Evolutionary conservation across 35 echinoderm and acorn worm genomes (phyloP), one percentile per base, ranked within the genome.

Genomic region (Heliocidaris tuberculata): DNA sequence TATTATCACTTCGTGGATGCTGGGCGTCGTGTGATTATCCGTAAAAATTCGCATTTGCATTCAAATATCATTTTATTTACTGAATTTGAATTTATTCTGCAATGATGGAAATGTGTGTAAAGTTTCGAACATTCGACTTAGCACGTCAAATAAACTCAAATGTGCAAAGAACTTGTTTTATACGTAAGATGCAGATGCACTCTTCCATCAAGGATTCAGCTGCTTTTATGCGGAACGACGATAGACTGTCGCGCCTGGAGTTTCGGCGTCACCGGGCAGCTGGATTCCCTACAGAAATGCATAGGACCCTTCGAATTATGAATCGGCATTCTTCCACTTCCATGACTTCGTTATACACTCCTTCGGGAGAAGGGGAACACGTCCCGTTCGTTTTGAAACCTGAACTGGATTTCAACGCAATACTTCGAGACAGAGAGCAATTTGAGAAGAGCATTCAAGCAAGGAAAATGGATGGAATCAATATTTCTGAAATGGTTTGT

Each of bases 341-440:
- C 35, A 42, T 42, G 35, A 42, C 35, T 42, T 42, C 93, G 30
- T 54, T 95, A 29, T 95, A 95, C 54, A 95, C 94, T 32, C 94
- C 94, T 11, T 16, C 88, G 27, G 52, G 88, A 21, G 94, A 95
- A 95, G 94, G 86, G 31, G 94, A 95, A 31, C 49, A 95, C 1
- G 86, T 92, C 12, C 94, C 94, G 2, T 95, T 95, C 70, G 87
- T 95, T n/a, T 95, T 95, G 94, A 95, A 92, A 90, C 94, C 94
- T 30, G 94, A 95, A 71, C 21, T 95, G 47, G 94, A 95, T 27
- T 95, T 95, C 9, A 54, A 92, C 5, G 56, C 31, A 24, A n/a
- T 95, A 3, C 48, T 95, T 19, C 32, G 31, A 35, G 50, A 95
- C 24, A 48, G 42, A 59, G 48, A 59, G 31, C 42, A 85, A 31